Evolutionary conservation across 2,797 vertebrate species (phyloP).

Genomic region (Sebastes oblongus): DNA sequence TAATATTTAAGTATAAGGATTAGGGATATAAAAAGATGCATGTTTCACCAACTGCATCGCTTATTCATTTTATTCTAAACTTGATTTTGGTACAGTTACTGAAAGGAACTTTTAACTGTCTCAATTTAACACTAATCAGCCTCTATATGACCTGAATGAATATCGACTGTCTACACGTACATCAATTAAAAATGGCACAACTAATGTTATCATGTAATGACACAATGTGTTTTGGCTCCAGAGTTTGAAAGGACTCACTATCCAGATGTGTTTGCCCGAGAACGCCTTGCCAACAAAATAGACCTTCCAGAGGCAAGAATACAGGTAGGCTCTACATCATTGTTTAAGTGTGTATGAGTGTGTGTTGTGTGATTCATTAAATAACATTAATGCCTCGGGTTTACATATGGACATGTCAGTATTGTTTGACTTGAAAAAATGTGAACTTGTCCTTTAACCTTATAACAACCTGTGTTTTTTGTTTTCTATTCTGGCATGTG

Average conservation of each 20-base stretch:
- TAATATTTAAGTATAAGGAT: background rate
- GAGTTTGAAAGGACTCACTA: slow-evolving; percentile 99
- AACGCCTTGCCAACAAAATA: slow-evolving; percentile 99
- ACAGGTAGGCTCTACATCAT: slow-evolving; percentile 86
- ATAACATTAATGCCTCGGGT: background rate
- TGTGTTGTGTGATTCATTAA: background rate
- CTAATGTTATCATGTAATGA: background rate
- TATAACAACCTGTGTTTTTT: background rate
- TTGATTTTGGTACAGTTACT: background rate
- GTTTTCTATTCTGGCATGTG: background rate
- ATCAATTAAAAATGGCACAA: background rate
- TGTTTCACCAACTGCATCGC: background rate
- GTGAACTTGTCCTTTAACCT: background rate
- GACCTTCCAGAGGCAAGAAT: slow-evolving; percentile 99
- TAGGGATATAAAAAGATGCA: background rate
- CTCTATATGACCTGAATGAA: too few relatives aligned
- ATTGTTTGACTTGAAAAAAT: background rate
- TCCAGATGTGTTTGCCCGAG: slow-evolving; percentile 97
- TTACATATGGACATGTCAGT: too few relatives aligned
- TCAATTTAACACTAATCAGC: too few relatives aligned
- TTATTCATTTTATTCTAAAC: background rate
- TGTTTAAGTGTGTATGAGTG: background rate
- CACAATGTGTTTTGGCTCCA: slow-evolving; percentile 59
- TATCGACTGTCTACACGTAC: background rate
- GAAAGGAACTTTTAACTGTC: background rate